A percentile compares a stretch with the other conserved stretches of the same genome.
Conservation (phyloP, 2,113 vertebrate genomes). For the Nothocercus julius region DNA sequence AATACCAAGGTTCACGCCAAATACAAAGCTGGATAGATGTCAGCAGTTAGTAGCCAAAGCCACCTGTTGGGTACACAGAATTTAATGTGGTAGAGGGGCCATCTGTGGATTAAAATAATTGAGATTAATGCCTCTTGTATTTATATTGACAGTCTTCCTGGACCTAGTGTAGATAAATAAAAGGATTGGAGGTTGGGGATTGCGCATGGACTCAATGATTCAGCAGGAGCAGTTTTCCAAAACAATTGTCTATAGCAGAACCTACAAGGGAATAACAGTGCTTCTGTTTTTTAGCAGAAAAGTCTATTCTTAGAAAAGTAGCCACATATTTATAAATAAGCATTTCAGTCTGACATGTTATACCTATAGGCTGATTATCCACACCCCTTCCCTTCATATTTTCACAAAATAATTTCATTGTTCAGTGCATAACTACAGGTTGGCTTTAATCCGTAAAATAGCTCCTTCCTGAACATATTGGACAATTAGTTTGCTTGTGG, state of each 20-base stretch:
- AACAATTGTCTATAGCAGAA: background rate
- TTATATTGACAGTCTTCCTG: background rate
- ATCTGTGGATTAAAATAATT: background rate
- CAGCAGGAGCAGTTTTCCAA: background rate
- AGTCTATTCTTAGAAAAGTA: background rate
- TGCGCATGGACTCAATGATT: background rate
- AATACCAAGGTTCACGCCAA: background rate
- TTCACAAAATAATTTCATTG: background rate
- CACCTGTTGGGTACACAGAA: background rate
- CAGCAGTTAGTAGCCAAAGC: background rate
- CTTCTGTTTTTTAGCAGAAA: background rate
- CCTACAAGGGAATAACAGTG: background rate
- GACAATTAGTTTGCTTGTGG: background rate
- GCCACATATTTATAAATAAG: background rate
- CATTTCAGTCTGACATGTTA: background rate
- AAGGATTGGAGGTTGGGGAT: background rate
- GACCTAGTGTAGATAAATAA: background rate
- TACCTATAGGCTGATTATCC: background rate
- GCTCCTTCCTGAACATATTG: background rate
- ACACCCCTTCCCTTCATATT: background rate
- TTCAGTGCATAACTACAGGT: background rate
- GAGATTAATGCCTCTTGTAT: background rate
- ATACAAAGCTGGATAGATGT: background rate
- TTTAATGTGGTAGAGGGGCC: background rate
- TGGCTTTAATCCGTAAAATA: background rate